These are phyloP conservation scores for Scatophagus argus DNA, from an alignment of 2,113 vertebrate genomes.

Conservation along the genomic window DNA sequence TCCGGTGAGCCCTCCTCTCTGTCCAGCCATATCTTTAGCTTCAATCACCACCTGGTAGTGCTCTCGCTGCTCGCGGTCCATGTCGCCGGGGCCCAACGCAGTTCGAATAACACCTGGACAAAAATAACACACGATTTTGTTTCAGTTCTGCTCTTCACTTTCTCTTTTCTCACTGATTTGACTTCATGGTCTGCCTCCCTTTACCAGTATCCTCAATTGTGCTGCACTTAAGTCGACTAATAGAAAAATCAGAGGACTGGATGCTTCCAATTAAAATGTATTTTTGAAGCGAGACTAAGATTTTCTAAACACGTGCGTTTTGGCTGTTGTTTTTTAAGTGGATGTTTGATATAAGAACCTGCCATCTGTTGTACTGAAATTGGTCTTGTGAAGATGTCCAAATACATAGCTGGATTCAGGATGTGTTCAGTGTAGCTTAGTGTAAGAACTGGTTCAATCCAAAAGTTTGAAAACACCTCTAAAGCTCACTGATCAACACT, in stretches of 20 bases:
- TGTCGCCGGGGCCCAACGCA: slow-evolving; percentile 89
- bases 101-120: slow-evolving; percentile 94
- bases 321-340: neutral
- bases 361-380: neutral
- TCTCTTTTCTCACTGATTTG: neutral
- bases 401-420: no score
- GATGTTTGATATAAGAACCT: neutral
- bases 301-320: neutral
- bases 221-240: neutral
- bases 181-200: neutral
- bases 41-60: slow-evolving; percentile 97
- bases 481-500: no score
- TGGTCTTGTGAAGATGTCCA: no score
- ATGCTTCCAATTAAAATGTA: neutral
- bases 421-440: no score
- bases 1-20: slow-evolving; percentile 92
- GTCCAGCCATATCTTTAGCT: slow-evolving; percentile 97
- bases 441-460: no score
- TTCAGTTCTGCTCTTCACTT: neutral
- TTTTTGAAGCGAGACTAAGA: neutral
- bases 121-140: neutral
- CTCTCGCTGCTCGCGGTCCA: slow-evolving; percentile 94
- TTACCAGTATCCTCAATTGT: neutral
- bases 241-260: neutral
- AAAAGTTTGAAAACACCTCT: no score